Evolutionary conservation across 2,888 invertebrate genomes (phyloP), one percentile per base, ranked within the genome.

Genomic region (Mellilla xanthometata): DNA sequence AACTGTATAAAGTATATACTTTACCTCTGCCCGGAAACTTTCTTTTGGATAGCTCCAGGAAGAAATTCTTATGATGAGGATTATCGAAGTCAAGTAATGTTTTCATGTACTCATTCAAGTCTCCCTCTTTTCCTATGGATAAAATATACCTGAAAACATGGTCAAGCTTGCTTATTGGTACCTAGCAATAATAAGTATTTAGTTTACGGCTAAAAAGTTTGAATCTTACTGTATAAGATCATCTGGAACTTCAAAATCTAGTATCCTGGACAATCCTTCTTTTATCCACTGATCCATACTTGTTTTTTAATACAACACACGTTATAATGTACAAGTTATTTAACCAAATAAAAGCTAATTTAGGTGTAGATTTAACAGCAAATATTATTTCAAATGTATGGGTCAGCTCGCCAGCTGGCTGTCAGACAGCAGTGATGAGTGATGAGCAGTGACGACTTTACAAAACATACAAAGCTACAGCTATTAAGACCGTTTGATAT

Each of bases 81-180:
- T 93, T 92, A 38, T 91, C 91, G 51, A 91, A 91, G 74, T 95
- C 93, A 0, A 97, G 70, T 32, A 97, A 83, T 34, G 94, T 94
- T 60, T 91, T 91, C 79, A 96, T 93, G 65, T 96, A 96, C 47
- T 95, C 94, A 59, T 95, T 94, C 33, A 96, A 87, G 63, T 95
- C 96, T 46, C 89, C 84, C 41, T 93, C 92, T 65, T 92, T 92
- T 62, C 94, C 91, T 58, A 97, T 95, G 9, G 93, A 90, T 47
- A 93, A 68, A 23, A 97, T 93, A 60, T 94, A 95, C 23, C 96
- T 96, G 73, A 87, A 85, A 50, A 12, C 11, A 19, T 5, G 15
- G 4, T 6, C 15, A 6, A 5, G 15, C 15, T 1, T 19, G 2
- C 2, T 3, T 5, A 6, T 19, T 5, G 24, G n/a, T n/a, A 30